Percentiles rank a stretch among this genome's conserved stretches.
Conservation (phyloP, 1,140 invertebrate species). For the Maniola jurtina region DNA sequence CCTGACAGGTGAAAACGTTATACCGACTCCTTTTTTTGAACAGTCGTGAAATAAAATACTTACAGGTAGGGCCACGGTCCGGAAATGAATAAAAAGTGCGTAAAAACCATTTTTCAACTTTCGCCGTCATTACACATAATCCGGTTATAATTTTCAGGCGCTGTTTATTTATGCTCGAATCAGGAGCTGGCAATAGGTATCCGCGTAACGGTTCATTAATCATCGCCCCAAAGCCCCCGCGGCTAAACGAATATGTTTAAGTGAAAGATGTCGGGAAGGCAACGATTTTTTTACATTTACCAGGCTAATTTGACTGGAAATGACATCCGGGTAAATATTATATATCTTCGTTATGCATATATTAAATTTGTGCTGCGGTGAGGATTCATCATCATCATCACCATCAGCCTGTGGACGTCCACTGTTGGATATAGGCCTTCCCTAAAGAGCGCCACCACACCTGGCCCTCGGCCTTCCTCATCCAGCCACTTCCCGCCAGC, state of each 20-base stretch:
- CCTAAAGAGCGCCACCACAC: too few species aligned
- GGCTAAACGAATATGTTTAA: constrained; percentile 68
- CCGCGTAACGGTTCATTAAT: constrained; percentile 64
- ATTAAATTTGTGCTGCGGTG: neutral
- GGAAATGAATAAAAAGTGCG: constrained; percentile 14
- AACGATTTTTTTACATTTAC: constrained; percentile 51
- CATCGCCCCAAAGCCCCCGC: constrained; percentile 56
- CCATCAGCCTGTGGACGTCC: too few species aligned
- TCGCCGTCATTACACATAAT: constrained; percentile 34
- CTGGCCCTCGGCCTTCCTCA: too few species aligned
- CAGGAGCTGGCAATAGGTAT: constrained; percentile 46
- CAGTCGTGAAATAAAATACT: too few species aligned
- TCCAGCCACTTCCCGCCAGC: too few species aligned
- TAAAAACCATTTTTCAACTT: constrained; percentile 9
- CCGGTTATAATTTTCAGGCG: constrained; percentile 53
- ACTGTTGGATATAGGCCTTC: too few species aligned
- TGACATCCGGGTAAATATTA: constrained; percentile 41
- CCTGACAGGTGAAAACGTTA: too few species aligned
- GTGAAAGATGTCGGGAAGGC: constrained; percentile 58
- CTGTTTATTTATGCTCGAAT: constrained; percentile 62
- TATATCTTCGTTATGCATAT: constrained; percentile 4
- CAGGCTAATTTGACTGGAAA: constrained; percentile 46
- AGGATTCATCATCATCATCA: too few species aligned
- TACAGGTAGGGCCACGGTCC: neutral
- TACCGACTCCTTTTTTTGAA: too few species aligned